phyloP scores from a whole-genome alignment of 2,113 vertebrate genomes.

The Tragelaphus scriptus region DNA sequence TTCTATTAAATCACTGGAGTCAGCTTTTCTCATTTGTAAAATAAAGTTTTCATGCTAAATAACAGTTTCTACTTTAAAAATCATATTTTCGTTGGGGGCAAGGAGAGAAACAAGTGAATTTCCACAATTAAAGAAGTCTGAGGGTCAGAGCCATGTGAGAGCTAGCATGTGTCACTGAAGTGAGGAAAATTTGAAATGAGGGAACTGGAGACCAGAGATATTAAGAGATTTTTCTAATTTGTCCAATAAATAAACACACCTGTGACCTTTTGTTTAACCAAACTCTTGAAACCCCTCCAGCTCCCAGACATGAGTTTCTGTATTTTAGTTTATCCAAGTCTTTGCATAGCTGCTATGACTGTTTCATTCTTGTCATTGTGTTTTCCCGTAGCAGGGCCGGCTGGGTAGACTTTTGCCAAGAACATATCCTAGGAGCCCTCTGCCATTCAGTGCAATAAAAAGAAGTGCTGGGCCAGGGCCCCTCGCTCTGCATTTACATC shows the following conservation, averaged over 20 bases:
- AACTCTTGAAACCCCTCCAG: not conserved
- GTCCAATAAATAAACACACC: not conserved
- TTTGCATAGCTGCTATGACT: not conserved
- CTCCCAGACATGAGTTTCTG: not conserved
- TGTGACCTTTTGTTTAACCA: not conserved
- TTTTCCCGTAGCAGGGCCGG: not conserved
- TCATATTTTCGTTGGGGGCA: not conserved
- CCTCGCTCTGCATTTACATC: not conserved
- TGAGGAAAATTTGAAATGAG: not conserved
- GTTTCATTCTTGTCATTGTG: not conserved
- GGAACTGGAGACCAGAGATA: not conserved
- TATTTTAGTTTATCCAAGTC: conserved; percentile 29
- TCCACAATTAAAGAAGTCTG: not conserved
- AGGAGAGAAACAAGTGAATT: not conserved
- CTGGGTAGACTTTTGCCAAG: not conserved
- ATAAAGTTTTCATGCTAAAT: not conserved
- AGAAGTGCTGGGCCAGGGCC: not conserved
- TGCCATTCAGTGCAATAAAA: not conserved
- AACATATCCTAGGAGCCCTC: not conserved
- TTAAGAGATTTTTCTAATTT: conserved; percentile 11
- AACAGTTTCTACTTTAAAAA: not conserved
- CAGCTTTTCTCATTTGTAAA: not conserved
- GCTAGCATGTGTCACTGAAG: not conserved
- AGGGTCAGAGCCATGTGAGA: not conserved
- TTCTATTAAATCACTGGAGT: not conserved